Base-by-base conservation (phyloP, 1,140 invertebrate genomes). In the Lutraria rhynchaena region DNA sequence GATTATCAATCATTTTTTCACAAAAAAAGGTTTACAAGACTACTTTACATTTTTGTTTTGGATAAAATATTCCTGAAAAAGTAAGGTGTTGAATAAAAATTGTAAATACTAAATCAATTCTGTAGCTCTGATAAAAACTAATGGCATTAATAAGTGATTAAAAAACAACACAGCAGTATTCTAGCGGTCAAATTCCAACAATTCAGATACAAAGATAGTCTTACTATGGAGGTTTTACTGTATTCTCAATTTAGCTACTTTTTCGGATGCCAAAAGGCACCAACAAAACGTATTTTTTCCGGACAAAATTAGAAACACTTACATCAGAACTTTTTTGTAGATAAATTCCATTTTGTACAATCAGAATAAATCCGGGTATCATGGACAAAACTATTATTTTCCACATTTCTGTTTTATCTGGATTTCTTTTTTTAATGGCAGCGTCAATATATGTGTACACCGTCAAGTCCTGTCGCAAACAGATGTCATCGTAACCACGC, bases 271-370 rank as follows among this genome's bases (percentile, higher is more conserved):
- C 19, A 24, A 24, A n/a, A 53, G 19, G 19, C 9, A 46, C 44
- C 9, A 46, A 11, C 19, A 19, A 46, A 9, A 46, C 9, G 19
- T 46, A 11, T 46, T 19, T 46, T 9, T 46, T 11, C 19, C 9
- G 44, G 9, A 19, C 19, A 19, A 46, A 46, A 46, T 19, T 46
- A 11, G 7, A 7, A 46, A 46, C 44, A 46, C 63, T 67, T 46
- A 67, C 63, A 1, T 44, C 15, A 44, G 31, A 17, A 22, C 63
- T 41, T 27, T 5, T 46, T 13, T 37, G 19, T 33, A 71, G 49
- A 37, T 71, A 15, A 3, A 57, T 19, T 22, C 69, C 41, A 22
- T 71, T 71, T 35, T 71, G 69, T 17, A 71, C 31, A 17, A 71
- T 24, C 11, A 71, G 31, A 1, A 71, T 57, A 31, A 71, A 22